Evolutionary conservation across 2,113 vertebrate genomes (phyloP), one percentile per base, ranked within the genome.

Genomic region (Sclerurus mexicanus): DNA sequence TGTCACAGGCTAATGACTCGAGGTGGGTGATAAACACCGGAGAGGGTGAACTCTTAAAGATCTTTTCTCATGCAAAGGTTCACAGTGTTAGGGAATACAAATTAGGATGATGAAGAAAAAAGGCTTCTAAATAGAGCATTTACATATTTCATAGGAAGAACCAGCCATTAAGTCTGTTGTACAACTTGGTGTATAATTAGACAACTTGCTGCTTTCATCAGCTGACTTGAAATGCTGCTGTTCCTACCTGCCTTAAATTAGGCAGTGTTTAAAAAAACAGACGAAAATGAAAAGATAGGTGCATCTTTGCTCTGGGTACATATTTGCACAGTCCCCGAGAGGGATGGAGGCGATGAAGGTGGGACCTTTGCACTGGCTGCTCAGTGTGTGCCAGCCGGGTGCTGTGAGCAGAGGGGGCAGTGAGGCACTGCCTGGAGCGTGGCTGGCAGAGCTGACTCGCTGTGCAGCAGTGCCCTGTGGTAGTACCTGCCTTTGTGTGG

Each of bases 1-100:
- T 96, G 96, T 94, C 93, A 93, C 37, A 80, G 72, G 82, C 73
- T 91, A 95, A 94, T 96, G 92, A 91, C 83, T 96, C n/a, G 37
- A 96, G 85, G 83, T 92, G 92, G 82, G 87, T 93, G 91, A 93
- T 85, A 87, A 94, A 94, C 62, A 86, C 47, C 79, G 67, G 80
- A 83, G 75, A 92, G 89, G 73, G 74, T 96, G 75, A 96, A 93
- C 79, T 94, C 73, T 35, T 64, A 24, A 79, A 84, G 69, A 85
- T 78, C 75, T 67, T 68, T 89, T 95, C 92, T 95, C 55, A 88
- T 56, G 68, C 46, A 84, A 87, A 94, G 71, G 62, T 85, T 87
- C 78, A 25, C 14, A 7, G 42, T 74, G 49, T 85, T 80, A 84
- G 52, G 62, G 68, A 83, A 94, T 39, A 86, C 69, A 85, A 76